Conservation (phyloP, 2,888 invertebrate genomes). For the Syrphus vitripennis region DNA sequence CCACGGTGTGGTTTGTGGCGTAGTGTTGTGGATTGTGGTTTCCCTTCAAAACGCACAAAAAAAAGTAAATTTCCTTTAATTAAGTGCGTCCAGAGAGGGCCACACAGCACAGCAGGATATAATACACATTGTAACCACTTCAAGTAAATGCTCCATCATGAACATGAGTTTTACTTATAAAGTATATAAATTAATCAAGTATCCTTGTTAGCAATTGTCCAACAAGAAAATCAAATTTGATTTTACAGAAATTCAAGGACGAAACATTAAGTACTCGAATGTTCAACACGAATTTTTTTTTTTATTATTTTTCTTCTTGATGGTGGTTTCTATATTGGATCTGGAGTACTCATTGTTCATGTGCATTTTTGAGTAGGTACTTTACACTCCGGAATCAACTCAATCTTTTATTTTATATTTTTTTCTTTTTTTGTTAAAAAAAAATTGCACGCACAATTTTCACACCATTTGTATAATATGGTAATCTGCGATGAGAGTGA, state of each 20-base stretch:
- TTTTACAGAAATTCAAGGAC: constrained; percentile 61
- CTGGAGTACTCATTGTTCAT: neutral
- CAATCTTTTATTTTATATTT: neutral
- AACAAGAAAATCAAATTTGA: constrained; percentile 53
- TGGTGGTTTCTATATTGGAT: neutral
- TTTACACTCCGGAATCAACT: constrained; percentile 32
- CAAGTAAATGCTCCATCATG: neutral
- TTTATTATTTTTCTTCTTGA: neutral
- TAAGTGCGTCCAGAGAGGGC: constrained; percentile 56
- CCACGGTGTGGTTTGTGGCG: neutral
- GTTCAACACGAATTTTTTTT: neutral
- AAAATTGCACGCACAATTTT: constrained; percentile 48
- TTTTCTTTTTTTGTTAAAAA: constrained; percentile 11
- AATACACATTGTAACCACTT: constrained; percentile 11
- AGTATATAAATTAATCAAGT: constrained; percentile 65
- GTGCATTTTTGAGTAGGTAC: constrained; percentile 52
- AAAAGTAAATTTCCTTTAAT: constrained; percentile 46
- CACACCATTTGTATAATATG: constrained; percentile 58
- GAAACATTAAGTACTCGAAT: constrained; percentile 28
- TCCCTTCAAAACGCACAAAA: constrained; percentile 3
- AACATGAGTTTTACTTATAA: constrained; percentile 37
- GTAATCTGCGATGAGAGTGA: constrained; percentile 20
- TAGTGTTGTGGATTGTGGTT: constrained; percentile 54
- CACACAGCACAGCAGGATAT: constrained; percentile 41
- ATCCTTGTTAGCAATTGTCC: constrained; percentile 61